Evolutionary conservation across 2,888 invertebrate genomes (phyloP), one percentile per base, ranked within the genome.

Genomic region (Archaeoteleia sp.): DNA sequence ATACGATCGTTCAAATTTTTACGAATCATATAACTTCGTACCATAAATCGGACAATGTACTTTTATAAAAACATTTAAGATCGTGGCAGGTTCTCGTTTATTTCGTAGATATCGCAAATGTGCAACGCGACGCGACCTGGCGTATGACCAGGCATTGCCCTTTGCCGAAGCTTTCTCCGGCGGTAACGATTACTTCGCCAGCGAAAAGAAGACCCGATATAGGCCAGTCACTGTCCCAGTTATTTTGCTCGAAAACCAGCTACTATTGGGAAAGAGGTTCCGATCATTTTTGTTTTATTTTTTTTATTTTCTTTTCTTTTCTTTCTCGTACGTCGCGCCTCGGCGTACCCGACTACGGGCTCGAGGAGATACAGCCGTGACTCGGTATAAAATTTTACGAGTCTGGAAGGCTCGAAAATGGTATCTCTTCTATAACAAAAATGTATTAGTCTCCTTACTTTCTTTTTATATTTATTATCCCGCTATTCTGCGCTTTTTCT

Each of bases 101-200:
- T n/a, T n/a, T n/a, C n/a, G n/a, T n/a, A n/a, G n/a, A n/a, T n/a
- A n/a, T n/a, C n/a, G n/a, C n/a, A n/a, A n/a, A n/a, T n/a, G n/a
- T n/a, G n/a, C n/a, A n/a, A n/a, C n/a, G n/a, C n/a, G n/a, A n/a
- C n/a, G n/a, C n/a, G n/a, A n/a, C n/a, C n/a, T n/a, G n/a, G 35
- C 53, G 39, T 58, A 37, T 13, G 54, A 40, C 14, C 29, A 61
- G 48, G 45, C 62, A 55, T 55, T 51, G 62, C 62, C 51, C 57
- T 57, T 55, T 62, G 46, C 57, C 54, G 34, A 39, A 53, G 51
- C 40, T 55, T 42, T 32, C 30, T 25, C 32, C 20, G 17, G 23
- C 8, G 25, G 45, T 62, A 67, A 62, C 61, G 67, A 67, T 61
- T 67, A 49, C 55, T 67, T 55, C 40, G 45, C 34, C 43, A 39